These are phyloP conservation scores for Alligator sinensis DNA, from an alignment of 2,113 vertebrate genomes.

Conservation along the genomic window DNA sequence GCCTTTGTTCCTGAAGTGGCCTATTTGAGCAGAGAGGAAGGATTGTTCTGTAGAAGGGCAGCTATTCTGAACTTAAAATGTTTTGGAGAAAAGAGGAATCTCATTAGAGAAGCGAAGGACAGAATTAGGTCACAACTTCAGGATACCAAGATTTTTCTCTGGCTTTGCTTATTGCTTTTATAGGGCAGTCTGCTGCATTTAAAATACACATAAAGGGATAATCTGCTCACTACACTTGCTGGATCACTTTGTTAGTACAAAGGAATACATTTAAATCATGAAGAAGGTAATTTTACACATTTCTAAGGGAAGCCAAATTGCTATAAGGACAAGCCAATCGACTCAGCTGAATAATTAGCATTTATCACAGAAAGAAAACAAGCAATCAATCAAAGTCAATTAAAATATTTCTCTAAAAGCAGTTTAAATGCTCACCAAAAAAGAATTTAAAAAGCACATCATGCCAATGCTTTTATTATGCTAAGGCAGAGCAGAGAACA, in stretches of 20 bases:
- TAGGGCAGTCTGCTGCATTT: constrained; percentile 11
- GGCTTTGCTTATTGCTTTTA: constrained; percentile 23
- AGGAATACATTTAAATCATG: constrained; percentile 39
- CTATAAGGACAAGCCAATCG: constrained; percentile 53
- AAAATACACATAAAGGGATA: constrained; percentile 25
- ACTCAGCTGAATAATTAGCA: constrained; percentile 67
- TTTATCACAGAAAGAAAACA: constrained; percentile 64
- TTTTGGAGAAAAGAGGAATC: constrained; percentile 35
- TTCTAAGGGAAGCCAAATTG: constrained; percentile 28
- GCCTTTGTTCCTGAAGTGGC: background rate
- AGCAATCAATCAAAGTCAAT: constrained; percentile 47
- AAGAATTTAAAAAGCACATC: constrained; percentile 30
- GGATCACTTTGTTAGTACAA: constrained; percentile 48
- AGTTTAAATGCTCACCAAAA: constrained; percentile 41
- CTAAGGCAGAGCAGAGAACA: background rate
- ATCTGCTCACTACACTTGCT: constrained; percentile 25
- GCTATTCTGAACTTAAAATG: background rate
- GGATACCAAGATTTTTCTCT: constrained; percentile 24
- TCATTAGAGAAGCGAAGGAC: background rate
- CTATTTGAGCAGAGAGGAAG: constrained; percentile 6
- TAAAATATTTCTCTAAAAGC: constrained; percentile 58
- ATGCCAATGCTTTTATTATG: background rate
- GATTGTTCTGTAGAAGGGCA: background rate
- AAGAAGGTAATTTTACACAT: constrained; percentile 31
- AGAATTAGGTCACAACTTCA: constrained; percentile 50